These are phyloP conservation scores for Crocuta crocuta DNA, from an alignment of 2,113 vertebrate species.

Conservation along the genomic window DNA sequence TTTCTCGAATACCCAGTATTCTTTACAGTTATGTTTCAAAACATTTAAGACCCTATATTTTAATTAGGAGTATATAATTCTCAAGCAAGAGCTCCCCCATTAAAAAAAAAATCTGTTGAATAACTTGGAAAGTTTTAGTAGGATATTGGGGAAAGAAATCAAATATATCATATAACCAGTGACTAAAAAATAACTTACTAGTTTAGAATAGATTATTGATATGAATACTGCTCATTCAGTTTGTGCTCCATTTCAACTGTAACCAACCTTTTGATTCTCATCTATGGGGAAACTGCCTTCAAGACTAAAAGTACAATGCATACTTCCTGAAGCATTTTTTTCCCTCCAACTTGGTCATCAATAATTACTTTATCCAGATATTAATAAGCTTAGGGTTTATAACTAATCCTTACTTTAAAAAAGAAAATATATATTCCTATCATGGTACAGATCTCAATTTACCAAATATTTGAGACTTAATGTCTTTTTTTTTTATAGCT, in stretches of 20 bases:
- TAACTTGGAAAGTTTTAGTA: neutral
- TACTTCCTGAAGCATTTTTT: neutral
- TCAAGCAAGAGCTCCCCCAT: neutral
- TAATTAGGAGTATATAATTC: neutral
- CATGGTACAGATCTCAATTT: neutral
- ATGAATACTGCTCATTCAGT: neutral
- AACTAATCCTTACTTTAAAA: neutral
- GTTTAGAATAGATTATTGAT: neutral
- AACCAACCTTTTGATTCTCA: neutral
- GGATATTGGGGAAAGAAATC: neutral
- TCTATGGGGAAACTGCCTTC: neutral
- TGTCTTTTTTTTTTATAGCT: neutral
- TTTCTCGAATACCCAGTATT: neutral
- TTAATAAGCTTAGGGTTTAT: neutral
- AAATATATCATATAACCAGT: neutral
- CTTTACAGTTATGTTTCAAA: neutral
- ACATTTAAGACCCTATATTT: neutral
- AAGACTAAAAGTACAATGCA: neutral
- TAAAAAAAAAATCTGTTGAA: neutral
- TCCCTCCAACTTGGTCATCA: neutral
- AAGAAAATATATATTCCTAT: neutral
- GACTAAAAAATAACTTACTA: neutral
- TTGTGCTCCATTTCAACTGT: neutral
- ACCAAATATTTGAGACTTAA: neutral
- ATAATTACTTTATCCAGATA: neutral